Base-by-base conservation (phyloP, 2,797 vertebrate species). In the Coranthus polyacanthus region DNA sequence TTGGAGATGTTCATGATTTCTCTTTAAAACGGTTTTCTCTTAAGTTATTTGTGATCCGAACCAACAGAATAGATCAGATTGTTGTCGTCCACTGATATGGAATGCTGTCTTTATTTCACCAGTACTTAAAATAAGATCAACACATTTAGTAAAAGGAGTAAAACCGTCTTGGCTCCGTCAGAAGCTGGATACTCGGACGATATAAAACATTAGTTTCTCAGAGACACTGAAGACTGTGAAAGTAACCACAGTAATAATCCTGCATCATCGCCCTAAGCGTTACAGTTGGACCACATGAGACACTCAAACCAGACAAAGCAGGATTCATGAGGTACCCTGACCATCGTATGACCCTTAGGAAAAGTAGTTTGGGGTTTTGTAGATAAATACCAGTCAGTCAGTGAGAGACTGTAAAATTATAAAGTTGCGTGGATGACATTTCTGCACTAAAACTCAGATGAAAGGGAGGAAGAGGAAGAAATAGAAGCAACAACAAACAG, bases 401-500 rank as follows among this genome's bases (percentile, higher is more conserved):
- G 20, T 1, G 9, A 22, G 12, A 60, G 41, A 55, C 4, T 13
- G 6, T 46, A 38, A 55, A 46, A 42, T 20, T 50, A 26, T 36
- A 24, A 65, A 37, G 15, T 41, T 57, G n/a, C 32, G 34, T 22
- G 34, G 52, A 20, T 3, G 29, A 41, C 38, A 52, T 65, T 71
- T 79, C 5, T 37, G 41, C 15, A 3, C 22, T 47, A 43, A 43
- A 26, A 50, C 50, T 61, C 15, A 21, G 24, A 38, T 76, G 36
- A 64, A 77, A 77, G 42, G 18, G 39, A 36, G 38, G 22, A 50
- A 24, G 38, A 58, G 11, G 38, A 75, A 81, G 34, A n/a, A 62
- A 73, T 44, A 57, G 32, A 49, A 26, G 57, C 59, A 70, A 81
- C 61, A 55, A 38, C 46, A 68, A 81, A 68, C 77, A 88, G 83